phyloP scores from a whole-genome alignment of 2,888 invertebrate species.

The Coecobrya sp. region DNA sequence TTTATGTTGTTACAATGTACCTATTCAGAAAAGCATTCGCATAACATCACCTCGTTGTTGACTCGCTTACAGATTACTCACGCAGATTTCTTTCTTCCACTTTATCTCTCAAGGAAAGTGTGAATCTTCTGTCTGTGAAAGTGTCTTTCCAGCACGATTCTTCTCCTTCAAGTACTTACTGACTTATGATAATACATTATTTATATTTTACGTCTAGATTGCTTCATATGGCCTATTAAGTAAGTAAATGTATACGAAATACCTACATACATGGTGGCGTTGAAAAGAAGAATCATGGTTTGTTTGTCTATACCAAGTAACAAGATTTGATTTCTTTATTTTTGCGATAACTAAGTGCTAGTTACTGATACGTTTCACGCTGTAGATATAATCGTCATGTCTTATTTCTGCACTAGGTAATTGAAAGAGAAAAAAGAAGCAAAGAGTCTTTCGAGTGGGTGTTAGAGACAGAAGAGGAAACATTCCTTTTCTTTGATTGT shows the following conservation, averaged over 20 bases:
- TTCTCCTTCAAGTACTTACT: not conserved
- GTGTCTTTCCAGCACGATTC: not conserved
- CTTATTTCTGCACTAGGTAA: not conserved
- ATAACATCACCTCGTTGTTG: not conserved
- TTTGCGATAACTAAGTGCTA: not conserved
- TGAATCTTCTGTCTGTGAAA: no score
- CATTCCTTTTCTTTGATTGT: conserved; percentile 1
- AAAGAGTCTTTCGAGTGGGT: not conserved
- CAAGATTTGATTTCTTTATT: conserved; percentile 3
- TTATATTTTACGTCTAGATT: not conserved
- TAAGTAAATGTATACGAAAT: not conserved
- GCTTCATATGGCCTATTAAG: conserved; percentile 2
- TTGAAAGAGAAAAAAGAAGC: not conserved
- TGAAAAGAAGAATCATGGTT: not conserved
- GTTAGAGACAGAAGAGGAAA: not conserved
- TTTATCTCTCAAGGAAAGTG: conserved; percentile 24
- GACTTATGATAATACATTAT: conserved; percentile 25
- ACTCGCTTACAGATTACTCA: conserved; percentile 32
- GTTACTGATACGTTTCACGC: not conserved
- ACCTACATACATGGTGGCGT: not conserved
- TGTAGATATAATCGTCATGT: not conserved
- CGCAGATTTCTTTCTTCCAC: conserved; percentile 27
- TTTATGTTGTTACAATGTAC: not conserved
- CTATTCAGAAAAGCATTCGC: conserved; percentile 7
- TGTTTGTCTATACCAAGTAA: not conserved